A percentile compares a stretch with the other conserved stretches of the same genome.
Evolutionary conservation across 2,113 vertebrate species (phyloP).

Genomic region (Mus spicilegus): DNA sequence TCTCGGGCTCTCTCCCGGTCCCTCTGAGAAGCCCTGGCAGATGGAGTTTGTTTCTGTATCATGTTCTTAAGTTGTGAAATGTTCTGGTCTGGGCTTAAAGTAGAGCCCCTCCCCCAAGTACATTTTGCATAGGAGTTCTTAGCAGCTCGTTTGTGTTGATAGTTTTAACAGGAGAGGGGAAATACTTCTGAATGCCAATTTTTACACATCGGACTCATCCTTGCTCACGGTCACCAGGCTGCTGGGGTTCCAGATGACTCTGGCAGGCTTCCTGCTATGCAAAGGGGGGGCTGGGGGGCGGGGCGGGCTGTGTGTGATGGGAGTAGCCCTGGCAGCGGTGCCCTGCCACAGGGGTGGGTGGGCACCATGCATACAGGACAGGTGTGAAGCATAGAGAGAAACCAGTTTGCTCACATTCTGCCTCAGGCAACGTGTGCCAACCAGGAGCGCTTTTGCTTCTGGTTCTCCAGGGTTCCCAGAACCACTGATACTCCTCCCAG

Average conservation of each 20-base stretch:
- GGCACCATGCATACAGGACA: background rate
- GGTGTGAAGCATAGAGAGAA: background rate
- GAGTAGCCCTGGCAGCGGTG: background rate
- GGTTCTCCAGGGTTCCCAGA: constrained; percentile 29
- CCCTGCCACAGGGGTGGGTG: background rate
- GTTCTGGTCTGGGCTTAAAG: background rate
- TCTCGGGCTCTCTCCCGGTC: no score
- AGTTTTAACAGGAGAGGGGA: background rate
- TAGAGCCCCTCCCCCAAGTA: background rate
- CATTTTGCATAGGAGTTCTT: background rate
- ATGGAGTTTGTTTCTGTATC: background rate
- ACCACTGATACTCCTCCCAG: background rate
- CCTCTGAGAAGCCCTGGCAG: background rate
- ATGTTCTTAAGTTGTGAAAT: background rate
- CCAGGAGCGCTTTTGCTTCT: background rate
- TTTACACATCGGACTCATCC: background rate
- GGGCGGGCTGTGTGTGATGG: background rate
- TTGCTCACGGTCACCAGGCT: background rate
- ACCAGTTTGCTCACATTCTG: constrained; percentile 57
- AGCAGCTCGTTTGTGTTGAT: background rate
- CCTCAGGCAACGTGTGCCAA: background rate
- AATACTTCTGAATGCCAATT: background rate
- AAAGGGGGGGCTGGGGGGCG: rapidly evolving
- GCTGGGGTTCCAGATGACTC: background rate
- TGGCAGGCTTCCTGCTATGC: background rate